Conservation (phyloP, 2,797 vertebrate species). For the Myotis daubentonii region DNA sequence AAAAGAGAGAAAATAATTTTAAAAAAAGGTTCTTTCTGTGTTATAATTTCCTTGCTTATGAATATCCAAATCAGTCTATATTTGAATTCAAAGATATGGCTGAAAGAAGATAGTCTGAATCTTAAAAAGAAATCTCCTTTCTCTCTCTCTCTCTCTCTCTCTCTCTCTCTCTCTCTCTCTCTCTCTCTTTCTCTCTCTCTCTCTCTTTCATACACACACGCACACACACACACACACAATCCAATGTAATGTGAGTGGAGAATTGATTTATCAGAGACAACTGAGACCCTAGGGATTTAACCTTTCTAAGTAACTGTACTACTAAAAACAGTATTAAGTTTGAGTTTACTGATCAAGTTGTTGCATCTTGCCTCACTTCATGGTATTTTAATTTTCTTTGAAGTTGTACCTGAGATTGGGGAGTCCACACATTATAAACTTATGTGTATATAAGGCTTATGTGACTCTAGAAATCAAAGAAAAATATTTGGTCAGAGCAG, state of each 20-base stretch:
- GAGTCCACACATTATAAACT: slow-evolving; percentile 44
- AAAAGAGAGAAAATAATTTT: neutral
- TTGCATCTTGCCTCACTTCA: slow-evolving; percentile 18
- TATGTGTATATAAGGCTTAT: slow-evolving; percentile 49
- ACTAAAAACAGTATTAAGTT: slow-evolving; percentile 41
- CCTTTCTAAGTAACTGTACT: neutral
- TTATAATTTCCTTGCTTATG: slow-evolving; percentile 15
- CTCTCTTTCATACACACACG: neutral
- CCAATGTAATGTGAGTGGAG: slow-evolving; percentile 33
- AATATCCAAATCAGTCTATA: slow-evolving; percentile 65
- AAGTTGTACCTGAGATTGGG: slow-evolving; percentile 53
- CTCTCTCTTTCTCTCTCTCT: neutral
- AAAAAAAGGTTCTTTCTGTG: slow-evolving; percentile 30
- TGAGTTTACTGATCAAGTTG: slow-evolving; percentile 57
- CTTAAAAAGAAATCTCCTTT: slow-evolving; percentile 36
- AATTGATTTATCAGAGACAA: slow-evolving; percentile 70
- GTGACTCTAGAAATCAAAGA: slow-evolving; percentile 64
- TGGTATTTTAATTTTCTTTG: slow-evolving; percentile 47
- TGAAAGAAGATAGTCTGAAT: slow-evolving; percentile 49
- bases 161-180: too few relatives aligned
- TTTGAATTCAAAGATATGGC: slow-evolving; percentile 48
- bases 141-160: neutral
- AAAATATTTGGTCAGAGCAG: neutral
- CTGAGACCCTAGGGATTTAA: slow-evolving; percentile 57
- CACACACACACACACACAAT: neutral